Evolutionary conservation across 1,140 invertebrate species (phyloP).

Genomic region (Ruditapes philippinarum): DNA sequence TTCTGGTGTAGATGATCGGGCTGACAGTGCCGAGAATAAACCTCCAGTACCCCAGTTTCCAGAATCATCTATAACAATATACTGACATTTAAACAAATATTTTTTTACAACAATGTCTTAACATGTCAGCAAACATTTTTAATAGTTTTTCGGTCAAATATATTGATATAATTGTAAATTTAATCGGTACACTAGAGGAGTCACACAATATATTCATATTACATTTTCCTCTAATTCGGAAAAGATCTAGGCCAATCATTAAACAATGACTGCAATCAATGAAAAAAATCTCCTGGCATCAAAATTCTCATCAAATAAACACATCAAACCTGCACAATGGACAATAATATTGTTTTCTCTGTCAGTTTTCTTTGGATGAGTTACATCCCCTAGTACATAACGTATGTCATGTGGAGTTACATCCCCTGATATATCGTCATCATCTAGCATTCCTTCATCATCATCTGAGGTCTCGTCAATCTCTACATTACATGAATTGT

Average conservation of each 20-base stretch:
- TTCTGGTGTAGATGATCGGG: constrained; percentile 76
- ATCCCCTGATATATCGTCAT: constrained; percentile 85
- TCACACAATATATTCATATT: too few relatives aligned
- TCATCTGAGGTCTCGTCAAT: constrained; percentile 66
- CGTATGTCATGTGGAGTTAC: constrained; percentile 82
- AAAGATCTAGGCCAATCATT: too few relatives aligned
- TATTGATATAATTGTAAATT: too few relatives aligned
- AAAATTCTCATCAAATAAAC: too few relatives aligned
- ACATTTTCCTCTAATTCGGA: too few relatives aligned
- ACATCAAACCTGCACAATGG: constrained; percentile 83
- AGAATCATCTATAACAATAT: constrained; percentile 85
- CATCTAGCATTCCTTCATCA: constrained; percentile 62
- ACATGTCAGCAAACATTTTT: too few relatives aligned
- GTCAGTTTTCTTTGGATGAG: constrained; percentile 76
- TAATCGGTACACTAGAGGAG: too few relatives aligned
- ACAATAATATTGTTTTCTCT: constrained; percentile 79
- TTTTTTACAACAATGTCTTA: too few relatives aligned
- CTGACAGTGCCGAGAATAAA: constrained; percentile 82
- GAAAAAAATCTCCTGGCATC: too few relatives aligned
- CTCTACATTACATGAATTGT: constrained; percentile 79
- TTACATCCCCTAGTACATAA: constrained; percentile 86
- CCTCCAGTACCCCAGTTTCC: constrained; percentile 85
- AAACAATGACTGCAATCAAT: too few relatives aligned
- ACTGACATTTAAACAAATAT: too few relatives aligned
- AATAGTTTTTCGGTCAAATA: too few relatives aligned